Evolutionary conservation across 2,888 invertebrate species (phyloP), one percentile per base, ranked within the genome.

Genomic region (Rhopalosiphum nymphaeae): DNA sequence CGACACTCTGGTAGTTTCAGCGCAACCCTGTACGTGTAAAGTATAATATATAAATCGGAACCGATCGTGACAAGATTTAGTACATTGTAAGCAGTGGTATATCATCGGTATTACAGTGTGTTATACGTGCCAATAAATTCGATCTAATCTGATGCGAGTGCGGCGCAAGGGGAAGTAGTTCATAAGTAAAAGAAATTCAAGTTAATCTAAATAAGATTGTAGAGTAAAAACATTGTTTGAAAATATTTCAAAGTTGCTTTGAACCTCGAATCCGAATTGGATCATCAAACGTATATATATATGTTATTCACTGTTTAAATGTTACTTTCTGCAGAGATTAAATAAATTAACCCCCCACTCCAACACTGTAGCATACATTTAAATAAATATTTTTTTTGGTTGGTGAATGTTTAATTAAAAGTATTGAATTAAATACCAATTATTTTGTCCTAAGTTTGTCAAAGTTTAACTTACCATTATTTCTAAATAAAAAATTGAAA

Each of bases 1-100:
- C 2, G 97, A 97, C 0, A 94, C 67, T 5, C 94, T 95, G 95
- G 96, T 95, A 96, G 89, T 96, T 78, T 96, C 96, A 87, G 96
- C 96, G 0, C 97, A 96, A 95, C 98, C 97, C 95, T 97, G 11
- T 21, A 9, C 7, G 36, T 78, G 36, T 78, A 36, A 78, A n/a
- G 3, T n/a, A 67, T 67, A 53, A 7, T 29, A 13, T n/a, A 7
- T n/a, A 11, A 4, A n/a, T 97, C 96, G 97, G 16, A 46, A 21
- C 25, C 36, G 44, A 44, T 61, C 29, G 5, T 2, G 49, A 88
- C 25, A n/a, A 88, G 10, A 49, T 46, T 11, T 11, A 21, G 26
- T 26, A 21, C 21, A 78, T 16, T 36, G 78, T 67, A 36, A 5
- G 5, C n/a, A 16, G 4, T 1, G n/a, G 67, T 67, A 26, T 61